Evolutionary conservation across 2,113 vertebrate genomes (phyloP).

Genomic region (Elaphurus davidianus): DNA sequence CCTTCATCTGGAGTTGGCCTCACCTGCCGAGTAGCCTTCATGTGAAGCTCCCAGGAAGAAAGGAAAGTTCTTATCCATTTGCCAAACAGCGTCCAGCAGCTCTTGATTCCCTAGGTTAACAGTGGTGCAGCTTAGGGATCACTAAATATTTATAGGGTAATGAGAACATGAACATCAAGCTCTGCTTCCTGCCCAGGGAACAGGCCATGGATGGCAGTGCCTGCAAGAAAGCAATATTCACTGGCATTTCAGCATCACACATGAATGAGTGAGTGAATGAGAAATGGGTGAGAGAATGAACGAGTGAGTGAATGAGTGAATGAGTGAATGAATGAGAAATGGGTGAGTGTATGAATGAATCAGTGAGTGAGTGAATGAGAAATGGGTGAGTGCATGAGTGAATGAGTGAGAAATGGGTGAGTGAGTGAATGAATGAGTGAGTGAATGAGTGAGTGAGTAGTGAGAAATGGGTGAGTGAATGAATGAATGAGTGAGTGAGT

Average conservation of each 20-base stretch:
- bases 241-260: background rate
- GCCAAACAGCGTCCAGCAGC: background rate
- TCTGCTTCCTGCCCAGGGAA: background rate
- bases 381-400: too few relatives aligned
- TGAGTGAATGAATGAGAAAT: too few relatives aligned
- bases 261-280: background rate
- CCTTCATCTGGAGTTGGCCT: background rate
- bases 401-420: background rate
- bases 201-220: background rate
- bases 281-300: background rate
- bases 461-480: too few relatives aligned
- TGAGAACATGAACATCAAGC: fast-evolving
- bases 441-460: background rate
- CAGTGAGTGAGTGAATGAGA: background rate
- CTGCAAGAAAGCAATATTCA: background rate
- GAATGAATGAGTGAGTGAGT: too few relatives aligned
- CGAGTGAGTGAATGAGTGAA: background rate
- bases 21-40: background rate
- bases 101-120: background rate
- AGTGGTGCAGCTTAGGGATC: background rate
- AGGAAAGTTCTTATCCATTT: background rate
- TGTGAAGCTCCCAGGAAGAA: background rate
- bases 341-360: background rate
- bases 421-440: background rate
- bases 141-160: background rate